Evolutionary conservation across 2,113 vertebrate genomes (phyloP).

Genomic region (Campylomormyrus numenius): DNA sequence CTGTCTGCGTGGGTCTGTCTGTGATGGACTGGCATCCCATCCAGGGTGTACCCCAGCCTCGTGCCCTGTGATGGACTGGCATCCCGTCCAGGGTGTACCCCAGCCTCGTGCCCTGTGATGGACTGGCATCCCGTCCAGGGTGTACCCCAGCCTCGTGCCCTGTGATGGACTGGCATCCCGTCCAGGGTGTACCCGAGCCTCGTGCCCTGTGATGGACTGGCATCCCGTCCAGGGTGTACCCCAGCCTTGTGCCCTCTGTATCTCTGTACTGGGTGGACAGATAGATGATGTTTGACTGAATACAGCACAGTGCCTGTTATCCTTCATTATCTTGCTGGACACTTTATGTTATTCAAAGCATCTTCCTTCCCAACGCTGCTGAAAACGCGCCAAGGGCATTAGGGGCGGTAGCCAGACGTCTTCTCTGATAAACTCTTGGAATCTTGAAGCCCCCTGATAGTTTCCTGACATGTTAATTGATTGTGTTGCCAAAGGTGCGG

Average conservation of each 20-base stretch:
- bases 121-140: neutral
- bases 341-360: neutral
- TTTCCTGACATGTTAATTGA: neutral
- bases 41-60: no score
- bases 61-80: neutral
- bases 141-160: neutral
- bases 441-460: neutral
- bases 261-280: neutral
- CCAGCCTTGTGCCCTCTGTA: neutral
- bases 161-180: neutral
- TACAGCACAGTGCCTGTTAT: neutral
- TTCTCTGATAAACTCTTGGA: neutral
- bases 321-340: neutral
- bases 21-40: no score
- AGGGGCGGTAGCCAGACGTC: neutral
- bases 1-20: neutral
- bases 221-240: neutral
- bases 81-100: no score
- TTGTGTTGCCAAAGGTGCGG: neutral
- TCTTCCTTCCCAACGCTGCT: neutral
- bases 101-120: neutral
- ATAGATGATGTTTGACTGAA: neutral
- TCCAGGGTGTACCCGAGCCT: no score
- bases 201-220: neutral
- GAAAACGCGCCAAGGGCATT: neutral